Percentiles rank a stretch among this genome's conserved stretches.
phyloP scores from a whole-genome alignment of 1,140 invertebrate species.

The Nomia melanderi region DNA sequence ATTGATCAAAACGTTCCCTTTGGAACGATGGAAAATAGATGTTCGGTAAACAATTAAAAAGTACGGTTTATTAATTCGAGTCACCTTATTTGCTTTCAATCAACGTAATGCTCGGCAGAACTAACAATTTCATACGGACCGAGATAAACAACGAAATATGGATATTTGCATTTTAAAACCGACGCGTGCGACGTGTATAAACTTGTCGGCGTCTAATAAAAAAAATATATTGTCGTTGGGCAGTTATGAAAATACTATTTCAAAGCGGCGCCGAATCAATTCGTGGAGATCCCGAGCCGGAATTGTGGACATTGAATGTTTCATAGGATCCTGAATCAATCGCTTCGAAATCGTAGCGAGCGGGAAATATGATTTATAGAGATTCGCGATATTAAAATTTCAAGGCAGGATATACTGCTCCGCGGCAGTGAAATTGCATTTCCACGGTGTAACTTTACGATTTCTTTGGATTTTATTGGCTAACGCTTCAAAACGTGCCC shows the following conservation, averaged over 20 bases:
- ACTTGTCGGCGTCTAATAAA: background rate
- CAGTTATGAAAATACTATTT: background rate
- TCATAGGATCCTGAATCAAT: constrained; percentile 18
- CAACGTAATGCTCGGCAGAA: background rate
- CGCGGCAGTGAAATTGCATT: constrained; percentile 24
- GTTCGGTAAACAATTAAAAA: background rate
- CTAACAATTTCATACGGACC: background rate
- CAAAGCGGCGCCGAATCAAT: background rate
- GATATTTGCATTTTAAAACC: background rate
- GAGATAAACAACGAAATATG: background rate
- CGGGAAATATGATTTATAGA: constrained; percentile 31
- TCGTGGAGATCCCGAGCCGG: background rate
- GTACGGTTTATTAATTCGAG: background rate
- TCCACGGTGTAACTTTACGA: constrained; percentile 11
- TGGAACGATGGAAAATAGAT: background rate
- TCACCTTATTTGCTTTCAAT: background rate
- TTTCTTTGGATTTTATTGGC: constrained; percentile 34
- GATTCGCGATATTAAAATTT: constrained; percentile 36
- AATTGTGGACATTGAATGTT: constrained; percentile 23
- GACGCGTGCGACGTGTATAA: no score
- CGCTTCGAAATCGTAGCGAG: constrained; percentile 17
- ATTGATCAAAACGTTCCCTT: no score
- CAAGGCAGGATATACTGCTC: background rate
- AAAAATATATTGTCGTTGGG: background rate
- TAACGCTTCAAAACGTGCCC: background rate